Base-by-base conservation (phyloP, 2,113 vertebrate genomes). In the Leptocoma aspasia region DNA sequence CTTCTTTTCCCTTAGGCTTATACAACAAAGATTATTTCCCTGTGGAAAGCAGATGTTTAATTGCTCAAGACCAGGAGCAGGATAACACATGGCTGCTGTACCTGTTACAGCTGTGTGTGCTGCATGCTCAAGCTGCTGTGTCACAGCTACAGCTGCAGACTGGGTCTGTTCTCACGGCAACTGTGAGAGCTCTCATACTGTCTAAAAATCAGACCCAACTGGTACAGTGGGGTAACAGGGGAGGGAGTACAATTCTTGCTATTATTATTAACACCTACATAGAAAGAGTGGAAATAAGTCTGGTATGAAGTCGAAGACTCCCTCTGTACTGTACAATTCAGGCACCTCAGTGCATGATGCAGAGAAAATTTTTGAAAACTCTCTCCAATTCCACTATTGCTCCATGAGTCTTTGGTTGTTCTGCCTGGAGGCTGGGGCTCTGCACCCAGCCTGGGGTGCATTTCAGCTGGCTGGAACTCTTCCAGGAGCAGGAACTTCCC, bases 21-120 rank as follows among this genome's bases (percentile, higher is more conserved):
- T 21, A 88, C 27, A 75, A 31, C 87, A 85, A 52, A 66, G 54
- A 47, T 90, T 44, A 79, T 89, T 95, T 96, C 83, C 68, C 90
- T 1, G 47, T 80, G 88, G 93, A 93, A 93, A 92, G 87, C 92
- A 94, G 85, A 88, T 90, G 92, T 95, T 91, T 78, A 93, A 90
- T 94, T 92, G 87, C n/a, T 59, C 59, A 88, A 41, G 63, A 88
- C 63, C 87, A 94, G 93, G 50, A 97, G 84, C 61, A 69, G 70
- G 66, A 27, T 54, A 73, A 37, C 87, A 92, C 72, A 71, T 27
- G 87, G 78, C 73, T 77, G 69, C 50, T 66, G 75, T 95, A 52
- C 88, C 91, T 82, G 8, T n/a, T 42, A 4, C 61, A 92, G 84
- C 75, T 87, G 73, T 0, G 2, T 52, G 66, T 44, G 90, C 84